Evolutionary conservation across 1,140 invertebrate species (phyloP).

Genomic region (Plutomurus gul): DNA sequence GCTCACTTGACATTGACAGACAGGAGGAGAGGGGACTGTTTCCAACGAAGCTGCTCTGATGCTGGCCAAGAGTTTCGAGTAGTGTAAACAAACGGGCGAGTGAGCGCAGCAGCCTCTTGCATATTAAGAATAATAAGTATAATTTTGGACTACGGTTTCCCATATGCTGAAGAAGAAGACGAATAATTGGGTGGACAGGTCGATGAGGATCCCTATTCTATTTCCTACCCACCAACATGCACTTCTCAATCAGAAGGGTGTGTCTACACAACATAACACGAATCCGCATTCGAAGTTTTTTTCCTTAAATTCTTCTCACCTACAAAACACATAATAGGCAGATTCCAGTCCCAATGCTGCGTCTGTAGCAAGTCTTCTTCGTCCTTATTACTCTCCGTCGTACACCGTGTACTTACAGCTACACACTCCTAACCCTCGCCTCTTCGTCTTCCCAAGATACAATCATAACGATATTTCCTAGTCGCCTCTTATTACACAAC

Average conservation of each 20-base stretch:
- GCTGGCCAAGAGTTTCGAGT: neutral
- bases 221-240: constrained; percentile 10
- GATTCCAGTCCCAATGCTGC: no score
- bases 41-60: neutral
- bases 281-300: constrained; percentile 6
- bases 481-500: no score
- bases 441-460: no score
- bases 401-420: no score
- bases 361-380: no score
- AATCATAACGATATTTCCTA: no score
- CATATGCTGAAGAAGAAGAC: neutral
- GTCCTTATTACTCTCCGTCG: no score
- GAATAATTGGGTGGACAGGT: constrained; percentile 15
- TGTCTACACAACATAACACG: constrained; percentile 1
- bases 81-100: constrained; percentile 25
- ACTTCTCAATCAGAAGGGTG: constrained; percentile 11
- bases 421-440: no score
- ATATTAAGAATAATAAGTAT: no score
- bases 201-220: constrained; percentile 13
- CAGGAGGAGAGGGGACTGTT: neutral
- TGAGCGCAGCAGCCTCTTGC: no score
- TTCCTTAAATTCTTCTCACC: constrained; percentile 15
- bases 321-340: neutral
- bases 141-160: no score
- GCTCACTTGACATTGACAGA: constrained; percentile 6